Base-by-base conservation (phyloP, 2,888 invertebrate species). In the Harmothoe impar region DNA sequence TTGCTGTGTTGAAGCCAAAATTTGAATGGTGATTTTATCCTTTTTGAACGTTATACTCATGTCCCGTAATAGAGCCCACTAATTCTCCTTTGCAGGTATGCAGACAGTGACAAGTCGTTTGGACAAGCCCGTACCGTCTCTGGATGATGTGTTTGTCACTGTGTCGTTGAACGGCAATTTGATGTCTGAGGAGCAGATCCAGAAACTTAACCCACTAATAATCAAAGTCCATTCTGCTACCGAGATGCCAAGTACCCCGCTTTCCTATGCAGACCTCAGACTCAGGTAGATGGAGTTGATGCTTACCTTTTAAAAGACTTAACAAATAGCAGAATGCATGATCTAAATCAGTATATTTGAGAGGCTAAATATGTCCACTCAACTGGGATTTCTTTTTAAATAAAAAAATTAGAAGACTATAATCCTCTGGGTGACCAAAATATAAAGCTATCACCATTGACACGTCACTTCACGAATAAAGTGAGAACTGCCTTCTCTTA, bases 171-270 rank as follows among this genome's bases (percentile, higher is more conserved):
- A 94, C 90, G 93, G 92, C n/a, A 93, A 94, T 0, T 92, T 96
- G 43, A 93, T 96, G 93, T 94, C 95, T 10, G 93, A 94, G 12
- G 91, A 93, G 62, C 95, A 95, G 92, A 93, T 92, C 78, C 90
- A 91, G 33, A 94, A 93, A 5, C 93, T 96, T 0, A 96, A 96
- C 91, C 96, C 96, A n/a, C 93, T 96, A 94, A 94, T 95, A 89
- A 94, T 96, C 56, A 94, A 94, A 81, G 93, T 95, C 20, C 93
- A 94, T 31, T 94, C 94, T 3, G 94, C 94, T 23, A 94, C 94
- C 7, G 93, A 94, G 91, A 93, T 96, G 92, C 95, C 95, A 25
- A 91, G 93, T 15, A 91, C 93, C 17, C 95, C 95, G 5, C 88
- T 95, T 81, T 91, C 92, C 17, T 94, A 93, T 89, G 93, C 93